Evolutionary conservation across 1,140 invertebrate genomes (phyloP), one percentile per base, ranked within the genome.

Genomic region (Ceratosolen solmsi): DNA sequence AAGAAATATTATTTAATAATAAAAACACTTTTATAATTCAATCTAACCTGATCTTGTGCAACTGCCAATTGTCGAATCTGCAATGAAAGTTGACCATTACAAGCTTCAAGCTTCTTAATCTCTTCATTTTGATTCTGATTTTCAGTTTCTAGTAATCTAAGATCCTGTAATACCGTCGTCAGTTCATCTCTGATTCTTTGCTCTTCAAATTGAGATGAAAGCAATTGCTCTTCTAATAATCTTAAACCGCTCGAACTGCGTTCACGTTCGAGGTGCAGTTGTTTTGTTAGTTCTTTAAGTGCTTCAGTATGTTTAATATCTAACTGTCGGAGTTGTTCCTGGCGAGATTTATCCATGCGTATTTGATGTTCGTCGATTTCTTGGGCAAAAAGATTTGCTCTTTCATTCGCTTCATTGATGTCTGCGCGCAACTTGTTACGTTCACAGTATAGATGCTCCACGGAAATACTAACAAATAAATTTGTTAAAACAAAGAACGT

Each of bases 311-410:
- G 96, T 80, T 95, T 93, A 60, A 94, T 93, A 86, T 98, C 96
- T 3, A 96, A 87, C 72, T 94, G 92, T 70, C 94, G 95, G 56
- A 95, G 91, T 76, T 95, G 94, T 56, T 94, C 93, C 86, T 95
- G 93, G 72, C 94, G 92, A 38, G 94, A 93, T 80, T 94, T 94
- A 89, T 98, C 97, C 85, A 98, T 93, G 58, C 94, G 93, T 0
- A 94, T 92, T 89, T 98, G 96, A 85, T 96, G 95, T 74, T 98
- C 97, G 88, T 98, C 97, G 1, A 97, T 95, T 90, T 98, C 97
- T 80, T 96, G 95, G 2, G 96, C 97, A 30, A 98, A 89, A 51
- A 97, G 85, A 11, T 94, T 93, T 0, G 96, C 95, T 82, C 96
- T 92, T 46, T 95, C 93, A 85, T 98, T 97, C 0, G 96, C 96